Conservation (phyloP, 1,140 invertebrate species). For the Macrobrachium nipponense region DNA sequence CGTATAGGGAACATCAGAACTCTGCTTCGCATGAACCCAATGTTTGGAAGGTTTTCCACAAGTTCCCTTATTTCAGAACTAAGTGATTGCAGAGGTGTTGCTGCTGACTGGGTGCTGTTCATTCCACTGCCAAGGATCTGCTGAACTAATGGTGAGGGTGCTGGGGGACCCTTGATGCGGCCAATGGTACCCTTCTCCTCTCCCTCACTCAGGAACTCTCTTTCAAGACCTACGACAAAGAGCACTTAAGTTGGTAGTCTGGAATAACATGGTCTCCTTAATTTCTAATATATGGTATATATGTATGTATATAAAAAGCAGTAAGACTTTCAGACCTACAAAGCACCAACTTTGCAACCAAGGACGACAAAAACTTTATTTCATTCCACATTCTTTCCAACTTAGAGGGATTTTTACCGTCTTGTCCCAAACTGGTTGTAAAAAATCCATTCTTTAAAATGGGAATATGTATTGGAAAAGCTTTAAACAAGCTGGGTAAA, state of each 20-base stretch:
- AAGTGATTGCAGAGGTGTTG: slow-evolving; percentile 46
- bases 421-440: too few relatives aligned
- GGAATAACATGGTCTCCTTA: too few relatives aligned
- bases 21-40: slow-evolving; percentile 42
- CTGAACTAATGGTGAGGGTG: slow-evolving; percentile 48
- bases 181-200: slow-evolving; percentile 16
- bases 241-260: background rate
- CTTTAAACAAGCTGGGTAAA: background rate
- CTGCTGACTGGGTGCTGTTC: background rate
- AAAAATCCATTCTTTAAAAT: too few relatives aligned
- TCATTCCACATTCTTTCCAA: too few relatives aligned
- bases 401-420: too few relatives aligned
- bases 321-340: too few relatives aligned
- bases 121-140: slow-evolving; percentile 50
- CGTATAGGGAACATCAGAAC: slow-evolving; percentile 43
- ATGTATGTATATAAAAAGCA: too few relatives aligned
- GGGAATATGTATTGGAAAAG: background rate
- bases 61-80: slow-evolving; percentile 35
- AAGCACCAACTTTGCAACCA: too few relatives aligned
- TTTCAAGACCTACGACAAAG: slow-evolving; percentile 30
- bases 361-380: too few relatives aligned
- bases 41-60: slow-evolving; percentile 43
- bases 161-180: slow-evolving; percentile 26
- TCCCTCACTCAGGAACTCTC: slow-evolving; percentile 44
- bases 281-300: too few relatives aligned